Conservation (phyloP, 2,888 invertebrate genomes). For the Platypus cylindrus region DNA sequence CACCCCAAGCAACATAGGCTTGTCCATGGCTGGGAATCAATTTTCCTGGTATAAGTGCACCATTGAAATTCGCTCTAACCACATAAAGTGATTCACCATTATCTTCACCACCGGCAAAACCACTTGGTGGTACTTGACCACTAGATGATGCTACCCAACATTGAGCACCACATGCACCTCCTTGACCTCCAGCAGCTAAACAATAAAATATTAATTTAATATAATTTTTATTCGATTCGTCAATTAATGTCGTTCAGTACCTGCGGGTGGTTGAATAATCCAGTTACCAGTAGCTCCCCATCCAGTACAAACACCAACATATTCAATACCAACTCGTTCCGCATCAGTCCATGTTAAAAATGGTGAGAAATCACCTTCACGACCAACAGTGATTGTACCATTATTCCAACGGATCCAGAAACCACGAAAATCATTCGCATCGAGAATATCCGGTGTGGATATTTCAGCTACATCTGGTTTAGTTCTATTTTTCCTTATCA, state of each 20-base stretch:
- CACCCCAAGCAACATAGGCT: constrained; percentile 65
- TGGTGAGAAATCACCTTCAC: constrained; percentile 52
- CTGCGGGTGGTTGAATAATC: constrained; percentile 49
- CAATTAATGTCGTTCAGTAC: too few species aligned
- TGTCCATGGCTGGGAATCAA: constrained; percentile 53
- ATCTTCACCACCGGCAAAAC: constrained; percentile 54
- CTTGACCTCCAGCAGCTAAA: constrained; percentile 4
- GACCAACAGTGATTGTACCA: constrained; percentile 36
- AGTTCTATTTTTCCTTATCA: constrained; percentile 64
- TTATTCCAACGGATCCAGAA: constrained; percentile 72
- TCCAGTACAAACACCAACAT: constrained; percentile 73
- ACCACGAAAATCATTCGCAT: constrained; percentile 60
- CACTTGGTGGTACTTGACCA: constrained; percentile 58
- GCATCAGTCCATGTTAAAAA: constrained; percentile 63
- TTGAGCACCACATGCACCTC: constrained; percentile 10
- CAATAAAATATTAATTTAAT: too few species aligned
- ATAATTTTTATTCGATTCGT: too few species aligned
- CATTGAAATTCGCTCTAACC: constrained; percentile 55
- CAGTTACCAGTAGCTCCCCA: constrained; percentile 76
- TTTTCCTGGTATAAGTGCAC: constrained; percentile 70
- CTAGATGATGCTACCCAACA: constrained; percentile 57
- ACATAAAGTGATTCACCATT: constrained; percentile 51
- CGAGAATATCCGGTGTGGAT: constrained; percentile 64
- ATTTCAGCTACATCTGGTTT: constrained; percentile 37
- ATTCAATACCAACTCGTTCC: constrained; percentile 55